Percentiles rank a stretch among this genome's conserved stretches.
Evolutionary conservation across 1,140 invertebrate genomes (phyloP).

Genomic region (Drepana arcuata): DNA sequence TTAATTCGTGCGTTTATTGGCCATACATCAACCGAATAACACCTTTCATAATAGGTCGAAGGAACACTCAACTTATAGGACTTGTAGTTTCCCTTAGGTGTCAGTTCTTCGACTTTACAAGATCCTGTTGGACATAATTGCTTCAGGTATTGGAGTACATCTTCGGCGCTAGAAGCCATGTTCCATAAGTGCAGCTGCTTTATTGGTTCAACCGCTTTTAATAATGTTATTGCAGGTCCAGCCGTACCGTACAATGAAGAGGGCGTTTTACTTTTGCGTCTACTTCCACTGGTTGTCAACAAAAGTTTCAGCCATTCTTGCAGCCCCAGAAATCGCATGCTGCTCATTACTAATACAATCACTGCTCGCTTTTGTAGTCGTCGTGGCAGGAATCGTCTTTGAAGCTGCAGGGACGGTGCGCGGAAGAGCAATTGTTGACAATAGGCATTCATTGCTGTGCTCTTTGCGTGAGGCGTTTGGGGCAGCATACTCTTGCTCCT

Average conservation of each 20-base stretch:
- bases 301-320: too few species aligned
- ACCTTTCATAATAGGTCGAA: not conserved
- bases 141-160: constrained; percentile 1
- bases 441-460: too few species aligned
- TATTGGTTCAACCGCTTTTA: constrained; percentile 7
- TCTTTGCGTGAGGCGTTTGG: too few species aligned
- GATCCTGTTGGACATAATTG: constrained; percentile 1
- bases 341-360: too few species aligned
- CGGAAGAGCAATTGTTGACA: too few species aligned
- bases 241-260: constrained; percentile 1
- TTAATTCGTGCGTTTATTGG: constrained; percentile 10
- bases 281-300: too few species aligned
- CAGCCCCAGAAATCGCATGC: too few species aligned
- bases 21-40: constrained; percentile 5
- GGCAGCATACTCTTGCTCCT: too few species aligned
- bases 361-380: too few species aligned
- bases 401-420: too few species aligned
- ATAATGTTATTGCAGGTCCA: not conserved
- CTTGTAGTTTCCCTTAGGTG: constrained; percentile 10
- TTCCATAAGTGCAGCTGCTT: constrained; percentile 10
- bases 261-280: too few species aligned
- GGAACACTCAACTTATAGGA: constrained; percentile 14
- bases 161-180: constrained; percentile 7
- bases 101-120: constrained; percentile 6
- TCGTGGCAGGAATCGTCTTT: too few species aligned